A percentile compares a stretch with the other conserved stretches of the same genome.
Conservation (phyloP, 2,113 vertebrate species). For the Psittacus erithacus region DNA sequence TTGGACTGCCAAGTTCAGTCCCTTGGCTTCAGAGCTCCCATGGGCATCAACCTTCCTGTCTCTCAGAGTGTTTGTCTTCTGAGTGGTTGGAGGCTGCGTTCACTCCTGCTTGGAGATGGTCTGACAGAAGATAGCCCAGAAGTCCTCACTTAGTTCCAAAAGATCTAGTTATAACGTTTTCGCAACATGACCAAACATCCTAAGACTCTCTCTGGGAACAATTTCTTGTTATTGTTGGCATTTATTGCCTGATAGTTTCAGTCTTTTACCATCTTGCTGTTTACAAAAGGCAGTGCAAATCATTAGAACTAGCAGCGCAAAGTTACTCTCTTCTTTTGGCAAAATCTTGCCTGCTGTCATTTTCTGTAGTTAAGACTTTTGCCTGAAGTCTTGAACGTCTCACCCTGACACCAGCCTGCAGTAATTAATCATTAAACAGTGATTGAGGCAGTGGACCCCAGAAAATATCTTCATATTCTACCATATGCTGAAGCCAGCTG, state of each 20-base stretch:
- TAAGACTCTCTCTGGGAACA: constrained; percentile 52
- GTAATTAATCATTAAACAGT: constrained; percentile 85
- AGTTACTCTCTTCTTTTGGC: constrained; percentile 65
- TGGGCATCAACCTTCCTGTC: background rate
- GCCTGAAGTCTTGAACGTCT: constrained; percentile 73
- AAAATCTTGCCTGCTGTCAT: constrained; percentile 74
- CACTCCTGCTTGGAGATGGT: background rate
- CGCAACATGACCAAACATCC: constrained; percentile 14
- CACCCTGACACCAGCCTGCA: constrained; percentile 76
- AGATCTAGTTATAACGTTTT: constrained; percentile 33
- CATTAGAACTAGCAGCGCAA: constrained; percentile 60
- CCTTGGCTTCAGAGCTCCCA: background rate
- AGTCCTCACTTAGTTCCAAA: background rate
- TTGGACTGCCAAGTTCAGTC: background rate
- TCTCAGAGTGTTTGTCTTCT: background rate
- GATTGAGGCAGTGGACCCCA: constrained; percentile 73
- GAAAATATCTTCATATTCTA: constrained; percentile 75
- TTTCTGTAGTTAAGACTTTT: constrained; percentile 75
- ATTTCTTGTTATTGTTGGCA: constrained; percentile 49
- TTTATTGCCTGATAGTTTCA: constrained; percentile 43
- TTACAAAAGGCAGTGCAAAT: constrained; percentile 65
- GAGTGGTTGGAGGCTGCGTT: background rate
- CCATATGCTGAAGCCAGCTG: constrained; percentile 83
- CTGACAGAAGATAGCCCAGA: background rate
- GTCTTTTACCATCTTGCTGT: constrained; percentile 49